phyloP scores from a whole-genome alignment of 2,113 vertebrate species.

The Delphinapterus leucas region DNA sequence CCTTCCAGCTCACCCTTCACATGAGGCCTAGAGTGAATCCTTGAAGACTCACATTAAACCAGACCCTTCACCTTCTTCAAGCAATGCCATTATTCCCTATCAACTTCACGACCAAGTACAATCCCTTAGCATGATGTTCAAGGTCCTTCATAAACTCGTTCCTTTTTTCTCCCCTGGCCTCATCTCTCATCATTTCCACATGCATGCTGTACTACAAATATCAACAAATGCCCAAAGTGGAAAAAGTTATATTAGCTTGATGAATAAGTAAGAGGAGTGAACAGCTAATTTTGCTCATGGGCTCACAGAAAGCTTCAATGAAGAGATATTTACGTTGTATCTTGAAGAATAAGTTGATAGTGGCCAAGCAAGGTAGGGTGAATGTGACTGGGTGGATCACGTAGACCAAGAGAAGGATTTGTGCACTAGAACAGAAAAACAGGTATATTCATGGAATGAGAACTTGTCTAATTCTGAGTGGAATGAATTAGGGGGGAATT shows the following conservation, averaged over 20 bases:
- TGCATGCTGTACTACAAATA: not conserved
- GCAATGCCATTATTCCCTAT: not conserved
- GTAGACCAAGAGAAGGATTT: not conserved
- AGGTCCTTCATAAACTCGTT: not conserved
- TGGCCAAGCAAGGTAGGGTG: not conserved
- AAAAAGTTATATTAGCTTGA: not conserved
- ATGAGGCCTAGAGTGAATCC: not conserved
- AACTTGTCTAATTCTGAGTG: not conserved
- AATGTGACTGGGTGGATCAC: not conserved
- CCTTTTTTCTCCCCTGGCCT: not conserved
- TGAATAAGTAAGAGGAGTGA: not conserved
- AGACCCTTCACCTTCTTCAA: not conserved
- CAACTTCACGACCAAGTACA: not conserved
- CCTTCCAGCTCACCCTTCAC: not conserved
- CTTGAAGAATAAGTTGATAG: conserved; percentile 10
- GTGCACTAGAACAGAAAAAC: not conserved
- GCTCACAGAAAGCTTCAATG: not conserved
- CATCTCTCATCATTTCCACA: not conserved
- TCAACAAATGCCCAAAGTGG: not conserved
- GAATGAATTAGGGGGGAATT: not conserved
- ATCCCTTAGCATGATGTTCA: not conserved
- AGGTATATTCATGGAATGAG: not conserved
- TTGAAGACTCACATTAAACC: not conserved
- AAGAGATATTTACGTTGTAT: not conserved
- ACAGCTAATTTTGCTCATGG: not conserved